A percentile compares a stretch with the other conserved stretches of the same genome.
These are phyloP conservation scores for Manis crassicaudata DNA, from an alignment of 2,797 vertebrate genomes.

Conservation along the genomic window DNA sequence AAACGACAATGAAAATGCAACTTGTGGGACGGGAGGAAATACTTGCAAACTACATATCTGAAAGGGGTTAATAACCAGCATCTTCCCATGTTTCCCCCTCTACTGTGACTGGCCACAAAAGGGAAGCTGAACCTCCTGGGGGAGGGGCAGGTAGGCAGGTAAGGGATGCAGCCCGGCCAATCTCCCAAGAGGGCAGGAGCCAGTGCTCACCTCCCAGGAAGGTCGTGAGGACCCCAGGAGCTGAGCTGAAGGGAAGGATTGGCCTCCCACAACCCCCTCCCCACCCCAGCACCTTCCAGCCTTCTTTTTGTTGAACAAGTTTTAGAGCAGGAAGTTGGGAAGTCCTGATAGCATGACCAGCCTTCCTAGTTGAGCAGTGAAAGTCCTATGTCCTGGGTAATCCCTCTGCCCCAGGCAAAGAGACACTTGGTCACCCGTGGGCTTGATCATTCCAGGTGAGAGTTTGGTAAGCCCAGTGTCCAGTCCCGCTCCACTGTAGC, in stretches of 20 bases:
- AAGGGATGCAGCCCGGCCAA: rapidly evolving
- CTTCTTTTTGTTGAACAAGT: not conserved
- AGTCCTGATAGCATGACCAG: rapidly evolving
- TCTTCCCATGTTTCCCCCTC: not conserved
- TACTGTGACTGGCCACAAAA: not conserved
- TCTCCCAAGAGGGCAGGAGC: not conserved
- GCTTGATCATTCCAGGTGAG: not conserved
- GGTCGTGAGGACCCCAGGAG: too few species aligned
- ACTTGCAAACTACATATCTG: rapidly evolving
- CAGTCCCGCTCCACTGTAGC: not conserved
- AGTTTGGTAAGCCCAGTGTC: not conserved
- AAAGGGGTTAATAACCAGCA: not conserved
- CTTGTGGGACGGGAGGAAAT: rapidly evolving
- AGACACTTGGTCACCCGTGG: too few species aligned
- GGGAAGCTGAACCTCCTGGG: not conserved
- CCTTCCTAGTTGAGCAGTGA: not conserved
- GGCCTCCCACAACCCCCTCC: not conserved
- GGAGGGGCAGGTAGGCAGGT: not conserved
- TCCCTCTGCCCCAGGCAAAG: not conserved
- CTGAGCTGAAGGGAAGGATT: not conserved
- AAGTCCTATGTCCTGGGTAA: not conserved
- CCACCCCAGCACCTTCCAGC: not conserved
- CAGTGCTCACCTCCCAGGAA: not conserved
- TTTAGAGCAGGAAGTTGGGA: not conserved
- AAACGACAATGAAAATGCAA: too few species aligned